A percentile compares a stretch with the other conserved stretches of the same genome.
These are phyloP conservation scores for Luidia sarsii DNA, from an alignment of 53 echinoderm and acorn worm species.

Conservation along the genomic window DNA sequence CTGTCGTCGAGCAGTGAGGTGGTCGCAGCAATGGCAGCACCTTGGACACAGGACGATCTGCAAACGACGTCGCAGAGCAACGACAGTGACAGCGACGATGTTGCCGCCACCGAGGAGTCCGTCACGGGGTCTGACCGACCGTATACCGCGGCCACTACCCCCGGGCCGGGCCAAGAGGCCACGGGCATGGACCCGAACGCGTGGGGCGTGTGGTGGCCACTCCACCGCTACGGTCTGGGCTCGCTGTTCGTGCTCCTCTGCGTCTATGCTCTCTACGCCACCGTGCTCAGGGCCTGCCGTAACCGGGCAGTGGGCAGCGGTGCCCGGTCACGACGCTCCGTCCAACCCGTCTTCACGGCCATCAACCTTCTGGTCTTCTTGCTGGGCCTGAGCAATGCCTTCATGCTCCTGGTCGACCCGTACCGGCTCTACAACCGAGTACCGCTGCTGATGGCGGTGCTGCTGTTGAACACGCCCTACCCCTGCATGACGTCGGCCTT, in stretches of 20 bases:
- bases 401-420: conserved; percentile 69
- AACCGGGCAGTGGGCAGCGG: background rate
- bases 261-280: conserved; percentile 68
- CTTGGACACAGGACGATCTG: background rate
- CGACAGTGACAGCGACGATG: background rate
- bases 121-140: too few species aligned
- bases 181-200: background rate
- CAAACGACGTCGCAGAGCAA: background rate
- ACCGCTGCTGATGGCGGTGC: conserved; percentile 35
- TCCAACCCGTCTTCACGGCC: conserved; percentile 66
- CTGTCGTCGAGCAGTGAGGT: too few species aligned
- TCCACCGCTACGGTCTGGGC: conserved; percentile 71
- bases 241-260: conserved; percentile 53
- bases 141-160: background rate
- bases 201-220: conserved; percentile 65
- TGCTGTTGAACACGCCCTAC: conserved; percentile 73
- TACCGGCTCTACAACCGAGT: conserved; percentile 36
- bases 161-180: too few species aligned
- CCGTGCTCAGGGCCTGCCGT: conserved; percentile 21
- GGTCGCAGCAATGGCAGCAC: too few species aligned
- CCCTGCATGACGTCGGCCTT: conserved; percentile 88
- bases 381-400: conserved; percentile 62
- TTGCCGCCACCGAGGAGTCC: background rate
- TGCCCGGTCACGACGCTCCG: conserved; percentile 24
- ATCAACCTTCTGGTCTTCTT: conserved; percentile 65